Base-by-base conservation (phyloP, 2,888 invertebrate species). In the Uloborus plumipes region DNA sequence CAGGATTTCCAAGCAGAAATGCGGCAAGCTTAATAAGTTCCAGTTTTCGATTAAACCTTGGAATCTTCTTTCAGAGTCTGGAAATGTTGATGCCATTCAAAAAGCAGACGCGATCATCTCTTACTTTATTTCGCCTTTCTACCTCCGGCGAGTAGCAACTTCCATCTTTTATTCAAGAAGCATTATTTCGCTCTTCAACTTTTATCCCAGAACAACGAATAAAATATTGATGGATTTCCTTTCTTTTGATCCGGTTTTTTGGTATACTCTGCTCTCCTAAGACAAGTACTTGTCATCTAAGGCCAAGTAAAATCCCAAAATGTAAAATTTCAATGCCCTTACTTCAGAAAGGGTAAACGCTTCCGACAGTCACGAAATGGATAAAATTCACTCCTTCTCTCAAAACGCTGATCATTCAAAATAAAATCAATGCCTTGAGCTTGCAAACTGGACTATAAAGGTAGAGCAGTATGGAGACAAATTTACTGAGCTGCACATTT, bases 141-240 rank as follows among this genome's bases (percentile, higher is more conserved):
- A 58, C 58, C 58, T 58, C 22, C 58, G 58, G 58, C 58, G 22
- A 58, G 18, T 58, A 22, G 58, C 58, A 20, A 11, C 58, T 58
- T 58, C 58, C 18, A 58, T 58, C 58, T 58, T 58, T 58, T 58
- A 58, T 58, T 58, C 58, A 58, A 58, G 18, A 58, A 58, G 58
- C 58, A 58, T 58, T 58, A 58, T 58, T 58, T 58, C 22, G 22
- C 58, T 22, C 58, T 58, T 58, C 58, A 58, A 22, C 22, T 58
- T 58, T 20, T 15, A 58, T 58, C 58, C 22, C 1, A 58, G 58
- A 58, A 58, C 58, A 58, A 20, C 58, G 18, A 58, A 58, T 58
- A 58, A 58, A 58, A 58, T 58, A 58, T 58, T 18, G 22, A 58
- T 20, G 58, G 58, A 58, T 20, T 58, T 58, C 58, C 58, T 11